Base-by-base conservation (phyloP, 2,888 invertebrate species). In the Clistopyga incitator region DNA sequence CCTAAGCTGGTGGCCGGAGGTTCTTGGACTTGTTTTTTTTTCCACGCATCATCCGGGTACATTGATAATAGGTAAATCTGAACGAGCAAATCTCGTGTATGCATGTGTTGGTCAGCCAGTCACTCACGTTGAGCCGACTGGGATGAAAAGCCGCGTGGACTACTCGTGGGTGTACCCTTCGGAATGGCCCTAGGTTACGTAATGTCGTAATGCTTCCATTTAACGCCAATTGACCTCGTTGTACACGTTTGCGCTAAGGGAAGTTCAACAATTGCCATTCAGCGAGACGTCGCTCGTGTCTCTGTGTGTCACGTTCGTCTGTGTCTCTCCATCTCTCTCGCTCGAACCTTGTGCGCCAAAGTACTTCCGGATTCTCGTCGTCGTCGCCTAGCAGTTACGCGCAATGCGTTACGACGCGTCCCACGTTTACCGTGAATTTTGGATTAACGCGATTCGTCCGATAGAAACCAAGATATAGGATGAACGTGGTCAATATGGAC, bases 191-290 rank as follows among this genome's bases (percentile, higher is more conserved):
- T 92, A 92, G 89, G 90, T 93, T 92, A 91, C 91, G 92, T 91
- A 93, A 93, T 91, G 88, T 88, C 89, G 89, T 93, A 92, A 92
- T 92, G 90, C 90, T 88, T 89, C 88, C 91, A 92, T 93, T 93
- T 93, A 93, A 92, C 90, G 91, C 90, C 93, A 93, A 93, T 93
- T 93, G 93, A 93, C 93, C 93, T 93, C 93, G 92, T 92, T 93
- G 91, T 90, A 90, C 91, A 92, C 92, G 91, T 92, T 92, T 92
- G 89, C 89, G 89, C 88, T 90, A 89, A 92, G 92, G 93, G 93
- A 93, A 92, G 92, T 93, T 92, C 91, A 92, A 93, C 93, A 93
- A 93, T 93, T 93, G 92, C 92, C 91, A 92, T 92, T 92, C 91
- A 92, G 89, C 90, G 70, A 78, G 81, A 84, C 81, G 78, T 78